phyloP scores from a whole-genome alignment of 1,140 invertebrate genomes.

The Bombus vancouverensis region DNA sequence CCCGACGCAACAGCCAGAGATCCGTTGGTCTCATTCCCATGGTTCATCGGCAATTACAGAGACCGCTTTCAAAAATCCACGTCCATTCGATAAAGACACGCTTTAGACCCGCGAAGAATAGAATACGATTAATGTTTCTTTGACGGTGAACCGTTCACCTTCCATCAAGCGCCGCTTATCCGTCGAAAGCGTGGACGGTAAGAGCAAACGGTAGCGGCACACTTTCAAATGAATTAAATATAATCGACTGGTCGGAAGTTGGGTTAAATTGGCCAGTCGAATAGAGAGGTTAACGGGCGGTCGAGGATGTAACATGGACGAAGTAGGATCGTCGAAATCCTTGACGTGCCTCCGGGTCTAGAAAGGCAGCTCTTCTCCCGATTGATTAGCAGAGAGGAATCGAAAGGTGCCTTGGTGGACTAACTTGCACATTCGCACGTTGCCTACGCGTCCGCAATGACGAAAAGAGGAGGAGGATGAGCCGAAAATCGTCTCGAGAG shows the following conservation, averaged over 20 bases:
- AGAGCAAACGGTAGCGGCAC: slow-evolving; percentile 33
- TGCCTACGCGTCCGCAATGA: not conserved
- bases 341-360: slow-evolving; percentile 67
- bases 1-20: not conserved
- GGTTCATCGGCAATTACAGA: not conserved
- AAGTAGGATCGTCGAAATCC: slow-evolving; percentile 59
- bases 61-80: not conserved
- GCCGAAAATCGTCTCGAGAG: not conserved
- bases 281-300: slow-evolving; percentile 50
- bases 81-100: not conserved
- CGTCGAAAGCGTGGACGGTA: not conserved
- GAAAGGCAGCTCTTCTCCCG: slow-evolving; percentile 53
- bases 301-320: slow-evolving; percentile 36
- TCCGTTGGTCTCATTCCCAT: not conserved
- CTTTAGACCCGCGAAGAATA: not conserved
- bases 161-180: not conserved
- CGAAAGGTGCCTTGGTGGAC: slow-evolving; percentile 42
- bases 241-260: slow-evolving; percentile 38
- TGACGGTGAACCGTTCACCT: slow-evolving; percentile 14
- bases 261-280: slow-evolving; percentile 34
- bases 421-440: not conserved
- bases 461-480: not conserved
- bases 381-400: slow-evolving; percentile 56
- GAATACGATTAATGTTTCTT: not conserved
- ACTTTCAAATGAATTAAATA: slow-evolving; percentile 55